phyloP scores from a whole-genome alignment of 2,113 vertebrate species.

The Mystacornis crossleyi region DNA sequence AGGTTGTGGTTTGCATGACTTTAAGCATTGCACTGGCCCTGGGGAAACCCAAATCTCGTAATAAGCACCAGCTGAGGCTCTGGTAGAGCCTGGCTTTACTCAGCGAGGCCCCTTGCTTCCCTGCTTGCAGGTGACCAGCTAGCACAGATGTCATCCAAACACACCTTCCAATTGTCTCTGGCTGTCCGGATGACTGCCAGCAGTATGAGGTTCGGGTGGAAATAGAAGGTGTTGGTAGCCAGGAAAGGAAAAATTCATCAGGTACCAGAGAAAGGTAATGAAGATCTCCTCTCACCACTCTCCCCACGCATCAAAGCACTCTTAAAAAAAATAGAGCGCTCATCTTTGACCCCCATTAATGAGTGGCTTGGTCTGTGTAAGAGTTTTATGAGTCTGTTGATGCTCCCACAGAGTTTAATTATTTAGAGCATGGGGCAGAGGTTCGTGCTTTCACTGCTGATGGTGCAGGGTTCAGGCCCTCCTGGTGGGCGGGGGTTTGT shows the following conservation, averaged over 20 bases:
- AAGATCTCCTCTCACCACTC: conserved; percentile 31
- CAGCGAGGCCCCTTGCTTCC: neutral
- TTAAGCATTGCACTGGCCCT: neutral
- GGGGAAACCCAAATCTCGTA: neutral
- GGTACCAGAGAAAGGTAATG: conserved; percentile 12
- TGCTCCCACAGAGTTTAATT: conserved; percentile 66
- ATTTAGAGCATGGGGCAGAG: conserved; percentile 37
- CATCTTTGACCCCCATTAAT: conserved; percentile 66
- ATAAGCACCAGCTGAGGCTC: neutral
- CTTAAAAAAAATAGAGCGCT: conserved; percentile 4
- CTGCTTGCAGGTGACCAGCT: neutral
- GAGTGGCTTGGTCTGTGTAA: conserved; percentile 42
- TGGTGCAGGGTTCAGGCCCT: conserved; percentile 14
- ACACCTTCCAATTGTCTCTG: neutral
- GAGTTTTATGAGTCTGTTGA: conserved; percentile 52
- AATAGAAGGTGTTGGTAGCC: conserved; percentile 39
- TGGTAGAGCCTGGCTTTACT: neutral
- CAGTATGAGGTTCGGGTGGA: neutral
- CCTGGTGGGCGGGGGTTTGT: neutral
- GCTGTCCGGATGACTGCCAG: neutral
- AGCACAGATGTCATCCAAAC: neutral
- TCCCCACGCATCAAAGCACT: conserved; percentile 37
- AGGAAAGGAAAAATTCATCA: conserved; percentile 19
- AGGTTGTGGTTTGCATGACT: conserved; percentile 1
- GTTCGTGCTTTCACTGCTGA: conserved; percentile 21